Evolutionary conservation across 2,888 invertebrate species (phyloP).

Genomic region (Tipula unca): DNA sequence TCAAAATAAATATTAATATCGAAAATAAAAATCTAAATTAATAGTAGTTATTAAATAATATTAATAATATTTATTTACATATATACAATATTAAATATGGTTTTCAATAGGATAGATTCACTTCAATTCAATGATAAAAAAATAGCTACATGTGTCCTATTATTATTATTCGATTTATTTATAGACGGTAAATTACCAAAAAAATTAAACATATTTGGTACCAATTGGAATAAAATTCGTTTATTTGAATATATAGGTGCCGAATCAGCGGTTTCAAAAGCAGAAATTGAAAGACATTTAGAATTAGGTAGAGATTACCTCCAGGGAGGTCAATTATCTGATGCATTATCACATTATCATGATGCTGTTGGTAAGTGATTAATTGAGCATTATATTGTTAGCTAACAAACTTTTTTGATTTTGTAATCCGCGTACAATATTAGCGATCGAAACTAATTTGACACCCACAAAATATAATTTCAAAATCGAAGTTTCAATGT

Average conservation of each 20-base stretch:
- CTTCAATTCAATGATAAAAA: conserved; percentile 52
- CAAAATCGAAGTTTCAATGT: neutral
- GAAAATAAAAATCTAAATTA: neutral
- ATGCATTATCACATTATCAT: conserved; percentile 96
- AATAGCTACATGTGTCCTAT: conserved; percentile 56
- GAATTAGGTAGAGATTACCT: conserved; percentile 89
- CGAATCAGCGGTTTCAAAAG: conserved; percentile 51
- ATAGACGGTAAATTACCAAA: conserved; percentile 50
- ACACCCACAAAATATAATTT: neutral
- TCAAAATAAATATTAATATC: neutral
- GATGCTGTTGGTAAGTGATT: conserved; percentile 79
- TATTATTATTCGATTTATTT: conserved; percentile 58
- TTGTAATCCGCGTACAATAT: neutral
- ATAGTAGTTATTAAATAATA: neutral
- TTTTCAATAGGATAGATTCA: conserved; percentile 44
- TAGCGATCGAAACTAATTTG: neutral
- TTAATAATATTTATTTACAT: neutral
- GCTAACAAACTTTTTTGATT: neutral
- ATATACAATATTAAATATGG: conserved; percentile 19
- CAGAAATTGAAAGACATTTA: conserved; percentile 86
- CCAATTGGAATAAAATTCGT: neutral
- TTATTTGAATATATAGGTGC: conserved; percentile 46
- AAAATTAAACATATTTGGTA: conserved; percentile 23
- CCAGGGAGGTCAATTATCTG: conserved; percentile 85
- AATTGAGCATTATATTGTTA: neutral